Conservation (phyloP, 2,797 vertebrate species). For the Cryptoblepharus egeriae region DNA sequence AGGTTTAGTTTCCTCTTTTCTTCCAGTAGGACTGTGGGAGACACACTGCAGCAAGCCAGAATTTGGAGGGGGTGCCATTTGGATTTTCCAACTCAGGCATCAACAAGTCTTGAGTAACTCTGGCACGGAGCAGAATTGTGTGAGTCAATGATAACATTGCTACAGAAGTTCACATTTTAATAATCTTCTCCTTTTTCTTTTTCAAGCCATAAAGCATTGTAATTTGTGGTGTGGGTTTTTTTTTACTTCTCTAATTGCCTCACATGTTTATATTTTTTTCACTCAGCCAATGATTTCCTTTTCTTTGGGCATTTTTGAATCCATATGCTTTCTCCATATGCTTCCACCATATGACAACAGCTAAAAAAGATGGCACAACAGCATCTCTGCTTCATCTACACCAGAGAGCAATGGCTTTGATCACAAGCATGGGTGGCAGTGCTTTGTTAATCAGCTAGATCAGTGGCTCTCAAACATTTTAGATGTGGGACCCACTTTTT, state of each 20-base stretch:
- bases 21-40: too few relatives aligned
- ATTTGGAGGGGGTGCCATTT: neutral
- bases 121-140: neutral
- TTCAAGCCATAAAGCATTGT: slow-evolving; percentile 10
- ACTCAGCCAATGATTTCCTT: slow-evolving; percentile 45
- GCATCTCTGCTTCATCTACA: neutral
- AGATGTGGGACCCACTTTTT: too few relatives aligned
- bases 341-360: neutral
- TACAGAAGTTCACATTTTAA: slow-evolving; percentile 21
- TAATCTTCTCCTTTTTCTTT: slow-evolving; percentile 60
- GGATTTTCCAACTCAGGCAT: neutral
- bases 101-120: neutral
- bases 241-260: slow-evolving; percentile 38
- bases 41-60: neutral
- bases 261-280: slow-evolving; percentile 1
- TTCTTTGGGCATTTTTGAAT: neutral
- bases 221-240: slow-evolving; percentile 31
- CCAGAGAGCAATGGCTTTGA: neutral
- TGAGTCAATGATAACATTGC: neutral
- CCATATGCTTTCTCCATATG: neutral
- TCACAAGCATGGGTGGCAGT: too few relatives aligned
- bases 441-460: too few relatives aligned
- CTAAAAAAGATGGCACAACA: neutral
- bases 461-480: too few relatives aligned
- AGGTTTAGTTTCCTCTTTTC: too few relatives aligned